Evolutionary conservation across 2,113 vertebrate species (phyloP).

Genomic region (Nymphicus hollandicus): DNA sequence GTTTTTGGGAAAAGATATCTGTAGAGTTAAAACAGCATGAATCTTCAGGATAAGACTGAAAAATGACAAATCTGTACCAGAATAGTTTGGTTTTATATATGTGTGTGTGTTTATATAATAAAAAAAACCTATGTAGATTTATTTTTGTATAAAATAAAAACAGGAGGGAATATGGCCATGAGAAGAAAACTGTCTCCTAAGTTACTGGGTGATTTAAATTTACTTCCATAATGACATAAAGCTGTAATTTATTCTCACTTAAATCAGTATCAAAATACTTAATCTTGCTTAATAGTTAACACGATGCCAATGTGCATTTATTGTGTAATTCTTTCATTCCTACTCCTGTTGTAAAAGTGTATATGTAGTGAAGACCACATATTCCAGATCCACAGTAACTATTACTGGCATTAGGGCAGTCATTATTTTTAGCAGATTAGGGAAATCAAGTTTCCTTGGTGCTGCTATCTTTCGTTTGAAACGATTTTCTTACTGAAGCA

Average conservation of each 20-base stretch:
- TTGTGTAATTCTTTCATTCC: neutral
- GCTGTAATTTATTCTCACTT: neutral
- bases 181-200: neutral
- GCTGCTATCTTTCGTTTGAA: neutral
- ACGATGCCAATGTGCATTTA: neutral
- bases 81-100: neutral
- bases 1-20: neutral
- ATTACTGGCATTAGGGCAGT: neutral
- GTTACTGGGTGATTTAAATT: neutral
- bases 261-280: neutral
- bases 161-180: neutral
- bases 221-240: neutral
- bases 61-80: neutral
- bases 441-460: neutral
- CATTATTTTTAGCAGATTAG: neutral
- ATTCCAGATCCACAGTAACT: neutral
- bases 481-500: neutral
- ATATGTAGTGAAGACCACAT: neutral
- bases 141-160: neutral
- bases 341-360: neutral
- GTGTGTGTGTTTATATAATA: neutral
- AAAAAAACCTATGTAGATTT: neutral
- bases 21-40: neutral
- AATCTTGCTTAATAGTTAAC: neutral
- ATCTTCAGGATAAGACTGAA: neutral